phyloP scores from a whole-genome alignment of 1,140 invertebrate species.

The Hypsibius dujardini region DNA sequence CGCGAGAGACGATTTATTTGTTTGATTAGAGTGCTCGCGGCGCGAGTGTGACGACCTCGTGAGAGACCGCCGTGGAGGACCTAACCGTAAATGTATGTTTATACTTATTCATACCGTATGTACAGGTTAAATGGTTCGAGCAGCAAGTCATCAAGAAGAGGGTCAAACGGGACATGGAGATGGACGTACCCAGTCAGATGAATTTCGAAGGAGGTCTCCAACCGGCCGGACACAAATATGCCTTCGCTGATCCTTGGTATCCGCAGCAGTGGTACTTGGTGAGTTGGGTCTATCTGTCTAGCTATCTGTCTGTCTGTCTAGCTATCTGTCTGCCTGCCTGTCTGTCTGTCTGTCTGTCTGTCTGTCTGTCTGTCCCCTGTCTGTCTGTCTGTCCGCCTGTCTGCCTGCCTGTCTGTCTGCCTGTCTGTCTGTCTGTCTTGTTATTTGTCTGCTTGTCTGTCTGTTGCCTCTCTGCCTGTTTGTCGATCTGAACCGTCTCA shows the following conservation, averaged over 20 bases:
- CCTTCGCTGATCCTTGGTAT: conserved; percentile 76
- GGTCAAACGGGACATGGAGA: conserved; percentile 60
- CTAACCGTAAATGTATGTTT: conserved; percentile 21
- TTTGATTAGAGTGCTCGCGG: conserved; percentile 26
- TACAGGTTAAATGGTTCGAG: conserved; percentile 69
- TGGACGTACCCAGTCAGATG: background rate
- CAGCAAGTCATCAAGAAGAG: conserved; percentile 72
- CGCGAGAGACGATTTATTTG: conserved; percentile 27
- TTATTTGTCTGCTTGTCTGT: too few species aligned
- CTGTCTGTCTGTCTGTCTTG: too few species aligned
- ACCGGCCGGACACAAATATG: background rate
- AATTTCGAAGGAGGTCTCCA: conserved; percentile 25
- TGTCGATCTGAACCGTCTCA: too few species aligned
- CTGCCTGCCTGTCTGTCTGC: too few species aligned
- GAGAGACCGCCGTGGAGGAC: conserved; percentile 22
- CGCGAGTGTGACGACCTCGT: conserved; percentile 20
- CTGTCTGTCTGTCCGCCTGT: too few species aligned
- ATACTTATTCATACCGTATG: conserved; percentile 17
- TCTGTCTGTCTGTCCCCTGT: too few species aligned
- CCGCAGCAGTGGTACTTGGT: conserved; percentile 95
- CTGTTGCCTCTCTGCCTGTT: conserved; percentile 14
- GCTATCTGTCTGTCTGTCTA: too few species aligned
- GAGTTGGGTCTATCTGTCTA: conserved; percentile 35
- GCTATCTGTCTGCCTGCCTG: too few species aligned
- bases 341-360: too few species aligned